Conservation (phyloP, 1,140 invertebrate genomes). For the Ips typographus region DNA sequence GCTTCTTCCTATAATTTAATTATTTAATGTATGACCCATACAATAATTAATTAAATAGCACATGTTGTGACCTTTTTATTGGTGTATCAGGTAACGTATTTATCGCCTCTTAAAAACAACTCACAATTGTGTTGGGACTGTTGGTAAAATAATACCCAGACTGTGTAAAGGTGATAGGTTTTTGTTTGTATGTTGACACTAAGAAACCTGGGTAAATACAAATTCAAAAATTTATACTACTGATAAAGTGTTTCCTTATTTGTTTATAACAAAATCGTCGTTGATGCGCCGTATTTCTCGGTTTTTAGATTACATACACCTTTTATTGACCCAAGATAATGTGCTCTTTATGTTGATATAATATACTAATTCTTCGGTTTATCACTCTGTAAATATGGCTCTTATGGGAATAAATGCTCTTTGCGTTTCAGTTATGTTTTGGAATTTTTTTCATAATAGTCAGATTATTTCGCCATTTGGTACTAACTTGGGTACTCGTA, state of each 20-base stretch:
- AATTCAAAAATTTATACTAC: conserved; percentile 33
- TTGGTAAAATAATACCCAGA: conserved; percentile 25
- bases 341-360: conserved; percentile 35
- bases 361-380: conserved; percentile 35
- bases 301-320: conserved; percentile 35
- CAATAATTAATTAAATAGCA: too few relatives aligned
- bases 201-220: conserved; percentile 36
- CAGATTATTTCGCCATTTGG: too few relatives aligned
- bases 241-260: conserved; percentile 36
- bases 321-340: conserved; percentile 38
- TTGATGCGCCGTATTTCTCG: conserved; percentile 29
- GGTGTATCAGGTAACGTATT: not conserved
- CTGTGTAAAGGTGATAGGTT: conserved; percentile 30
- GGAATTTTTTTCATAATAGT: too few relatives aligned
- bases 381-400: conserved; percentile 30
- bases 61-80: not conserved
- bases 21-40: too few relatives aligned
- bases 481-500: too few relatives aligned
- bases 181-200: conserved; percentile 31
- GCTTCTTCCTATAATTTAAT: too few relatives aligned
- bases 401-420: conserved; percentile 30
- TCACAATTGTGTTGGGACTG: conserved; percentile 16
- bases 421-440: not conserved
- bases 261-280: conserved; percentile 33
- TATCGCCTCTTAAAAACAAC: conserved; percentile 14